These are phyloP conservation scores for Scylla paramamosain DNA, from an alignment of 1,140 invertebrate species.

Conservation along the genomic window DNA sequence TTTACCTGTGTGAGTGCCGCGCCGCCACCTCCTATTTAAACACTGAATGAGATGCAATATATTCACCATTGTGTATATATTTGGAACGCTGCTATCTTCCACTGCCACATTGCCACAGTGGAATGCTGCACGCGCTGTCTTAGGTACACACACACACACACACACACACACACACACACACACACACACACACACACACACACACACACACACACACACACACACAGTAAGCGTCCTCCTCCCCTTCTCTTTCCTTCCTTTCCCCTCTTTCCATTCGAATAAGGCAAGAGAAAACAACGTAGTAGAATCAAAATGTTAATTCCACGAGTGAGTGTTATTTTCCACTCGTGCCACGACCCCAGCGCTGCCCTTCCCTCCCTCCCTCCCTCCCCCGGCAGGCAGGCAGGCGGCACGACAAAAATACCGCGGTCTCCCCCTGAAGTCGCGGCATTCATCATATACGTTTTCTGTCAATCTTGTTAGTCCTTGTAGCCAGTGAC, in stretches of 20 bases:
- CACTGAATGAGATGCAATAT: constrained; percentile 10
- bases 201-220: constrained; percentile 11
- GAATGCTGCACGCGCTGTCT: neutral
- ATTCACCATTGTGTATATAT: neutral
- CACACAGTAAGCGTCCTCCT: neutral
- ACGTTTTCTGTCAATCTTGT: constrained; percentile 45
- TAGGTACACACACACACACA: neutral
- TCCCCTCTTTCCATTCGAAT: neutral
- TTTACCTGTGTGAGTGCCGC: constrained; percentile 21
- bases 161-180: constrained; percentile 20
- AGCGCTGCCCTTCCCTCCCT: neutral
- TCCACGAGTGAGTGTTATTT: neutral
- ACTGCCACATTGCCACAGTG: neutral
- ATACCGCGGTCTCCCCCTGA: neutral
- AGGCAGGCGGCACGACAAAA: neutral
- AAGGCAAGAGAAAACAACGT: neutral
- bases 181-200: constrained; percentile 20
- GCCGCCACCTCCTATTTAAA: neutral
- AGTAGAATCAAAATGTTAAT: neutral
- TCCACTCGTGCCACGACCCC: neutral
- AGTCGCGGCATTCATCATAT: neutral
- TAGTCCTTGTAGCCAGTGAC: neutral
- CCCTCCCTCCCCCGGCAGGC: neutral
- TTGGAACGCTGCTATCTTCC: neutral
- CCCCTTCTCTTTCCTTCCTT: neutral